A percentile compares a stretch with the other conserved stretches of the same genome.
phyloP scores from a whole-genome alignment of 2,113 vertebrate species.

The Catagonus wagneri region DNA sequence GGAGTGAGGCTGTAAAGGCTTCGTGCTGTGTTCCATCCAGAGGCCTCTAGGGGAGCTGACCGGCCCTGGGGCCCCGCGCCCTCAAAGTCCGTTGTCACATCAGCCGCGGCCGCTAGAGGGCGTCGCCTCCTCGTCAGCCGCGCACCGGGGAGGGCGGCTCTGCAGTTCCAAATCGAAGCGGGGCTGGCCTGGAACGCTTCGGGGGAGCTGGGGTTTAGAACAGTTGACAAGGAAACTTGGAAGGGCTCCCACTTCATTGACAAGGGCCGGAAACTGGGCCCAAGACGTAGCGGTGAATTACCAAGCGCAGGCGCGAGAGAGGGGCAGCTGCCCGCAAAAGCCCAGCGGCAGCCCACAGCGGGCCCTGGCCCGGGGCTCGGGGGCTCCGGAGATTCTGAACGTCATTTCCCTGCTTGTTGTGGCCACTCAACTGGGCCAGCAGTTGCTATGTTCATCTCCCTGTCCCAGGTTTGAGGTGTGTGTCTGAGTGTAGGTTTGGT shows the following conservation, averaged over 20 bases:
- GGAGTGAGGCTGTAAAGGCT: not conserved
- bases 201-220: not conserved
- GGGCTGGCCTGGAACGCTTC: not conserved
- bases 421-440: not conserved
- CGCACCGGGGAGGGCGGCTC: rapidly evolving
- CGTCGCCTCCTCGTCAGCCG: not conserved
- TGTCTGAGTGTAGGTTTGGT: not conserved
- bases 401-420: not conserved
- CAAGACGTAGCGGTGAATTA: not conserved
- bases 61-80: too few relatives aligned
- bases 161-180: not conserved
- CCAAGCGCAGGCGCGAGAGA: not conserved
- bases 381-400: not conserved
- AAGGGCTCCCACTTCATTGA: not conserved
- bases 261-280: not conserved
- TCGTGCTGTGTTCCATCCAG: not conserved
- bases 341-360: not conserved
- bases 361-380: not conserved
- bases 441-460: not conserved
- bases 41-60: not conserved
- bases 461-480: not conserved
- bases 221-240: not conserved
- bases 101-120: conserved; percentile 72
- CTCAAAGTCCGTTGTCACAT: not conserved
- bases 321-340: not conserved